Evolutionary conservation across 1,140 invertebrate genomes (phyloP).

Genomic region (Drepana arcuata): DNA sequence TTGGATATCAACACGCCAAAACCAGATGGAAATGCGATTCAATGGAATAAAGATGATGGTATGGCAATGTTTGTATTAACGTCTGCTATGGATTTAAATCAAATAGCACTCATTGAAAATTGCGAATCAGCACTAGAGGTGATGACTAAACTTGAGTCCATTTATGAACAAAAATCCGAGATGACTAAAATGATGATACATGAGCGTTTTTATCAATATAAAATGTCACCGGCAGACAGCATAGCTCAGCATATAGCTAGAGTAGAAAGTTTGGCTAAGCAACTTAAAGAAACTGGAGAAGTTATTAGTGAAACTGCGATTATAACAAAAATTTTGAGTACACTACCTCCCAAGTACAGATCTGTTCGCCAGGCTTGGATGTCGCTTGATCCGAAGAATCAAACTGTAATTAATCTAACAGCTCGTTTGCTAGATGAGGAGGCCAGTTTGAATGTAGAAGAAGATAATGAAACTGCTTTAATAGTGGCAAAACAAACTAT

Average conservation of each 20-base stretch:
- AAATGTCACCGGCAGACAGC: slow-evolving; percentile 28
- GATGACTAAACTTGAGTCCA: slow-evolving; percentile 19
- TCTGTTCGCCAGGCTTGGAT: slow-evolving; percentile 7
- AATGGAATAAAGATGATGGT: slow-evolving; percentile 33
- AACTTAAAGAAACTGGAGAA: slow-evolving; percentile 37
- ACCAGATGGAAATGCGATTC: slow-evolving; percentile 6
- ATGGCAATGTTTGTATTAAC: slow-evolving; percentile 35
- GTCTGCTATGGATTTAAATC: slow-evolving; percentile 33
- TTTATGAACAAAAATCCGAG: slow-evolving; percentile 39
- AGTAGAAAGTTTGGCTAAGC: slow-evolving; percentile 39
- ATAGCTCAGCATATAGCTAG: slow-evolving; percentile 44
- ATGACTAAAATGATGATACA: slow-evolving; percentile 41
- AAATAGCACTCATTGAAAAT: slow-evolving; percentile 38
- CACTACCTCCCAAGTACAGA: slow-evolving; percentile 14
- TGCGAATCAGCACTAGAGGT: slow-evolving; percentile 20
- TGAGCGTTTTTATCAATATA: slow-evolving; percentile 45
- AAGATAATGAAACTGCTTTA: slow-evolving; percentile 17
- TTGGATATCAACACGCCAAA: slow-evolving; percentile 17
- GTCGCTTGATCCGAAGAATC: slow-evolving; percentile 1
- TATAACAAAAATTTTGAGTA: slow-evolving; percentile 42
- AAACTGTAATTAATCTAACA: slow-evolving; percentile 11
- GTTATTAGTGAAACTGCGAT: slow-evolving; percentile 39
- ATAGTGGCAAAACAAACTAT: slow-evolving; percentile 6
- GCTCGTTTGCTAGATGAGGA: slow-evolving; percentile 18
- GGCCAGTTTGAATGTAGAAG: slow-evolving; percentile 8